A percentile compares a stretch with the other conserved stretches of the same genome.
These are phyloP conservation scores for Caenorhabditis sp. DNA, from an alignment of 2,888 invertebrate species.

Conservation along the genomic window DNA sequence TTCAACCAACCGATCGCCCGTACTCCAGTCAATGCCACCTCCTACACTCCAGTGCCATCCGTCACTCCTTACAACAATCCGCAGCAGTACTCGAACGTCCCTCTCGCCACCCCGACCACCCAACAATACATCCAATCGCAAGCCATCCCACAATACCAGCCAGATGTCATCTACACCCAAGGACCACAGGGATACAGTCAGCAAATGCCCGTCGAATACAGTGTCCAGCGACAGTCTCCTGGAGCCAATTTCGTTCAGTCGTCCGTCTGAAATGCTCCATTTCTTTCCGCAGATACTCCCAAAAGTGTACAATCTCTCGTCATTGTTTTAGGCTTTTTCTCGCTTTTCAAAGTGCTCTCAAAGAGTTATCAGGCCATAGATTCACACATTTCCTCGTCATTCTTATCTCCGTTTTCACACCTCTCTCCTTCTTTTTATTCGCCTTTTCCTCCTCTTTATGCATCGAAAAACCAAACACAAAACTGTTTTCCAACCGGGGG, in stretches of 20 bases:
- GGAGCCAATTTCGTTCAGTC: constrained; percentile 60
- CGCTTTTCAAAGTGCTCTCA: constrained; percentile 15
- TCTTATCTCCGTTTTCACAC: constrained; percentile 43
- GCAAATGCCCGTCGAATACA: constrained; percentile 68
- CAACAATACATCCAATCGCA: constrained; percentile 63
- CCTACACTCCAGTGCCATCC: constrained; percentile 61
- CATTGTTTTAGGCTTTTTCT: constrained; percentile 9
- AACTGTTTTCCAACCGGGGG: constrained; percentile 17
- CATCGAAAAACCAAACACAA: constrained; percentile 20
- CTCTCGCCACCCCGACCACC: constrained; percentile 66
- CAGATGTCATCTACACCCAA: constrained; percentile 70
- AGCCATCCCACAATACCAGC: constrained; percentile 64
- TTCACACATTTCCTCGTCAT: constrained; percentile 21
- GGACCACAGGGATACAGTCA: constrained; percentile 65
- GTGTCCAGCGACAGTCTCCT: constrained; percentile 41
- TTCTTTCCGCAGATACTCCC: neutral
- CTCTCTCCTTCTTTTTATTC: constrained; percentile 9
- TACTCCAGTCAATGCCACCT: constrained; percentile 47
- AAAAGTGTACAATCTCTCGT: constrained; percentile 19
- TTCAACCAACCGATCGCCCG: constrained; percentile 38
- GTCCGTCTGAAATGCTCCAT: constrained; percentile 38
- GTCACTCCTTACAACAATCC: constrained; percentile 43
- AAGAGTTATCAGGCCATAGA: constrained; percentile 45
- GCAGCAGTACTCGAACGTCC: constrained; percentile 56
- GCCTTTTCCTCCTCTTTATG: neutral